Conservation (phyloP, 2,888 invertebrate species). For the Acronicta leporina region DNA sequence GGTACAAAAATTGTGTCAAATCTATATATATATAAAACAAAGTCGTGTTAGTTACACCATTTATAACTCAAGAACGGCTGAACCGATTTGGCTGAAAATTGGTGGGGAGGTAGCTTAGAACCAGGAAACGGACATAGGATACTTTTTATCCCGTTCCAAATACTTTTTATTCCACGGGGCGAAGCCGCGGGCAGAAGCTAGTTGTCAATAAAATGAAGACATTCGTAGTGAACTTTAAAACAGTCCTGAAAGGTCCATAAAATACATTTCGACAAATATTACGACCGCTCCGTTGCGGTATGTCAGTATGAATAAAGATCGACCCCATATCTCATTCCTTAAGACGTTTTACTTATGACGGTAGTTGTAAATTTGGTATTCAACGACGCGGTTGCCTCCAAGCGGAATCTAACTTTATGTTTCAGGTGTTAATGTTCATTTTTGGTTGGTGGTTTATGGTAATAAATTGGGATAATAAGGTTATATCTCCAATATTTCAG, state of each 20-base stretch:
- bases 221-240: constrained; percentile 32
- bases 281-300: constrained; percentile 66
- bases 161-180: no score
- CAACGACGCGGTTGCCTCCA: constrained; percentile 44
- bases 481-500: constrained; percentile 49
- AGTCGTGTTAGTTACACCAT: no score
- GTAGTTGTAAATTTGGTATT: constrained; percentile 78
- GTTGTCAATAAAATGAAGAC: constrained; percentile 5
- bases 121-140: no score
- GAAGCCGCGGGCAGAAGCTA: no score
- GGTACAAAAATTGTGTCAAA: constrained; percentile 9
- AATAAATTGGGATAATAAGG: constrained; percentile 57
- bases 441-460: constrained; percentile 9
- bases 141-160: no score
- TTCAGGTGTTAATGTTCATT: constrained; percentile 1
- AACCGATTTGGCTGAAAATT: no score
- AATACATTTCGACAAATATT: constrained; percentile 77
- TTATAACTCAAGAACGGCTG: no score
- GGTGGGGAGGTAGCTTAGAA: no score
- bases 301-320: constrained; percentile 78
- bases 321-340: constrained; percentile 76
- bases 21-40: no score
- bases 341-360: constrained; percentile 80
- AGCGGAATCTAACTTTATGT: constrained; percentile 30
- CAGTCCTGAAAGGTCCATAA: constrained; percentile 40